Evolutionary conservation across 2,888 invertebrate species (phyloP), one percentile per base, ranked within the genome.

Genomic region (Tetragonula carbonaria): DNA sequence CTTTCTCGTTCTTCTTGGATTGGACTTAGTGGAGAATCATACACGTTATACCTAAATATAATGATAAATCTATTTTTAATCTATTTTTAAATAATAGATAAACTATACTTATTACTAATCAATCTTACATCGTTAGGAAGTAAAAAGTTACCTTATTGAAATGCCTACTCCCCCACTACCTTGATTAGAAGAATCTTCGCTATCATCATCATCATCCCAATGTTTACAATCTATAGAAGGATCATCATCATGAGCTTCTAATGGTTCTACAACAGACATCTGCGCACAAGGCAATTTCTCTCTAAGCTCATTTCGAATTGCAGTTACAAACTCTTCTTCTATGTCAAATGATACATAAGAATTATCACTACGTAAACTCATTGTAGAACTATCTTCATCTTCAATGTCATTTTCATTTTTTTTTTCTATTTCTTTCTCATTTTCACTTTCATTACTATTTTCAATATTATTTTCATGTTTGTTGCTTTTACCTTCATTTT

Each of bases 281-380:
- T 97, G 97, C 70, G 97, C 97, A 81, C 96, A 95, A 16, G 97
- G 97, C 86, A 97, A 95, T 93, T 97, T 97, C 89, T 96, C 95
- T 88, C 96, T 95, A 67, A 97, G 93, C 93, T 97, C 97, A 90
- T 96, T 97, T 82, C 97, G 95, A 82, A 97, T 95, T 1, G 97
- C 97, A 62, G 96, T 95, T 90, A 97, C 96, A 88, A 96, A 96
- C 91, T 97, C 97, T 90, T 97, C 97, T 90, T 97, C 97, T 82
- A 97, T 94, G 28, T 95, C 95, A 80, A 96, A 95, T 0, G 96
- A 95, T 33, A 96, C 96, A 85, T 96, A 96, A 67, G 95, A 92
- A 85, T 95, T 95, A 57, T 96, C 95, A 78, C 95, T 95, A 5
- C 95, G 93, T 33, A 94, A 87, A 5, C 95, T 95, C 63, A 95